Evolutionary conservation across 2,888 invertebrate species (phyloP), one percentile per base, ranked within the genome.

Genomic region (Yponomeuta malinellus): DNA sequence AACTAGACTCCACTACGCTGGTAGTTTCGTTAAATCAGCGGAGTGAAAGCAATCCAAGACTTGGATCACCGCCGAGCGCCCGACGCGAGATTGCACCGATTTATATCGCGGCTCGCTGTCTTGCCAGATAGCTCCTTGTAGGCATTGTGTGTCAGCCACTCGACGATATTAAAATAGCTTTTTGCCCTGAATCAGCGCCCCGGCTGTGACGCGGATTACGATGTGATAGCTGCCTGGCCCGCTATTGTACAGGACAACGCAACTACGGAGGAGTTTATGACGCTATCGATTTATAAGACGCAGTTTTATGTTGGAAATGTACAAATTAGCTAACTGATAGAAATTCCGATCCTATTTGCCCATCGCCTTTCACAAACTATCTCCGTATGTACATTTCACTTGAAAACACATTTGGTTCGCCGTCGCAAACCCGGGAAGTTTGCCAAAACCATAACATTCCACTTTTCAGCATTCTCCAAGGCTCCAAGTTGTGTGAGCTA

Each of bases 61-160:
- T 87, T 86, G 86, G 86, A 88, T 83, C 82, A 75, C 81, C 78
- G 84, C 87, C 86, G 83, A 81, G 80, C 77, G 78, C 80, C 77
- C 43, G 31, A 15, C 78, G 75, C 75, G 80, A 81, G 84, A 87
- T 85, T 86, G 83, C 79, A 78, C 78, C 84, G 83, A 87, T 88
- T 87, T 87, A 83, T 84, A 83, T 84, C 81, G 82, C 75, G 76
- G 64, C 74, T 15, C 75, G 79, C 77, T 59, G 63, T 33, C 37
- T 33, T 59, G 52, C 52, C 69, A 70, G 59, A 70, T 59, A 70
- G 23, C 15, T 59, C n/a, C 48, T 23, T 70, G 48, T 63, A 70
- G 43, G 43, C 70, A 70, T 70, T 70, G 68, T 68, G 48, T 48
- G 68, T 68, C 48, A 37, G n/a, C 43, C 68, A 68, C 68, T 68